These are phyloP conservation scores for Premnoplex brunnescens DNA, from an alignment of 2,797 vertebrate species.

Conservation along the genomic window DNA sequence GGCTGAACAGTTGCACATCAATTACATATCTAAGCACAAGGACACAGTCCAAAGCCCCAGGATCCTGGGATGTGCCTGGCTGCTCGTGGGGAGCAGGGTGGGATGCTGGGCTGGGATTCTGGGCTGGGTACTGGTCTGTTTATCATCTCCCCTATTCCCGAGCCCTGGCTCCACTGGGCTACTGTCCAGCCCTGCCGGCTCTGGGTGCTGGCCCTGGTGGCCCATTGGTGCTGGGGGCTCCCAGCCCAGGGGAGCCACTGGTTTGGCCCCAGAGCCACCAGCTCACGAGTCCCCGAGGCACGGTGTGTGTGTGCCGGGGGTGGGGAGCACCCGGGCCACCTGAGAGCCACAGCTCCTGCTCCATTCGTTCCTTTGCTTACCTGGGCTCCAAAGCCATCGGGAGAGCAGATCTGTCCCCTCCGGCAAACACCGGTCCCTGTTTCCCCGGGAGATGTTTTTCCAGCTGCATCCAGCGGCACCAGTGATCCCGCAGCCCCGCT, in stretches of 20 bases:
- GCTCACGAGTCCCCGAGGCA: background rate
- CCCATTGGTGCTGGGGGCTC: background rate
- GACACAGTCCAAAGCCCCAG: fast-evolving
- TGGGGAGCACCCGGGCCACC: background rate
- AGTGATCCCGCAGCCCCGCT: fast-evolving
- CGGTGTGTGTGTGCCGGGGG: fast-evolving
- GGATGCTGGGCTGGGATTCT: background rate
- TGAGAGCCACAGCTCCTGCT: background rate
- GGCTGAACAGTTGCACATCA: background rate
- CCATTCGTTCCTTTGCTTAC: background rate
- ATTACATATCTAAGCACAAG: background rate
- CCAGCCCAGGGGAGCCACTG: background rate
- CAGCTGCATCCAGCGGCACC: fast-evolving
- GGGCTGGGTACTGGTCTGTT: background rate
- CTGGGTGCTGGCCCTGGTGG: background rate
- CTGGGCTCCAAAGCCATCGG: background rate
- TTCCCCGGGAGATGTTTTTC: background rate
- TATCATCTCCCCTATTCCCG: fast-evolving
- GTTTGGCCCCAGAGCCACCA: background rate
- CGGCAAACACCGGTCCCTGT: fast-evolving
- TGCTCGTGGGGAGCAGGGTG: fast-evolving
- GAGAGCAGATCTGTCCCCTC: background rate
- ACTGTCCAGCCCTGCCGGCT: background rate
- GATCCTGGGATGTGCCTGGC: background rate
- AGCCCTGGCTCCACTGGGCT: background rate